Conservation (phyloP, 2,888 invertebrate genomes). For the Ethmia dodecea region DNA sequence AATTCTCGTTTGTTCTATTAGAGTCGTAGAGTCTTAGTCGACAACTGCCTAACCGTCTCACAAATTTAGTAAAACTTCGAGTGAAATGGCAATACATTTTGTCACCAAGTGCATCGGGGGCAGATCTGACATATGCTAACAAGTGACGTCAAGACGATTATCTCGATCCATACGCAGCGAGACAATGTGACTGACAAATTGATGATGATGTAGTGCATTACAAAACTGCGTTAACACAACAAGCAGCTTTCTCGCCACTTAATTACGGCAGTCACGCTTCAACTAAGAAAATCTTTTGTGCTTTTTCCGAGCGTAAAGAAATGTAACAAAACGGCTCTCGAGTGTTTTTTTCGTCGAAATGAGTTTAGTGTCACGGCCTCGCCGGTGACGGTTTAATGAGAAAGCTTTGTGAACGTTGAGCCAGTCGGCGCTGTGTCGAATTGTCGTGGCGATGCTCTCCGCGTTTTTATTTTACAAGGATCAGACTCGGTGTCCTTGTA, state of each 20-base stretch:
- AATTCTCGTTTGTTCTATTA: too few relatives aligned
- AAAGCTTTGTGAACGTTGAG: slow-evolving; percentile 68
- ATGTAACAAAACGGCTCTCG: slow-evolving; percentile 64
- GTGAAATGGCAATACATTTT: too few relatives aligned
- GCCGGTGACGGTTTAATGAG: slow-evolving; percentile 72
- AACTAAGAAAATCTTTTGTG: slow-evolving; percentile 72
- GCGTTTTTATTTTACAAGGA: slow-evolving; percentile 55
- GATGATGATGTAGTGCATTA: slow-evolving; percentile 14
- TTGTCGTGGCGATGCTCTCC: slow-evolving; percentile 51
- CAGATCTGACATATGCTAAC: too few relatives aligned
- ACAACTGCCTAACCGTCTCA: too few relatives aligned
- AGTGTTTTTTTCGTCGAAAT: slow-evolving; percentile 61
- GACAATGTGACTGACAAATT: slow-evolving; percentile 10
- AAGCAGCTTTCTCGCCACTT: slow-evolving; percentile 41
- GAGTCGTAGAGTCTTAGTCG: too few relatives aligned
- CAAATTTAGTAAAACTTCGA: too few relatives aligned
- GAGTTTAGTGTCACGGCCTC: slow-evolving; percentile 69
- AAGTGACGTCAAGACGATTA: too few relatives aligned
- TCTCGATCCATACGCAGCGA: slow-evolving; percentile 5
- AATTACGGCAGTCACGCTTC: slow-evolving; percentile 74
- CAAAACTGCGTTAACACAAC: slow-evolving; percentile 7
- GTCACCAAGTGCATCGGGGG: too few relatives aligned
- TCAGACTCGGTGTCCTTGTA: slow-evolving; percentile 24
- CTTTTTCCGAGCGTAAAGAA: slow-evolving; percentile 67
- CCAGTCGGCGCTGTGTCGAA: slow-evolving; percentile 69